Conservation (phyloP, 2,113 vertebrate species). For the Petrocephalus microphthalmus region DNA sequence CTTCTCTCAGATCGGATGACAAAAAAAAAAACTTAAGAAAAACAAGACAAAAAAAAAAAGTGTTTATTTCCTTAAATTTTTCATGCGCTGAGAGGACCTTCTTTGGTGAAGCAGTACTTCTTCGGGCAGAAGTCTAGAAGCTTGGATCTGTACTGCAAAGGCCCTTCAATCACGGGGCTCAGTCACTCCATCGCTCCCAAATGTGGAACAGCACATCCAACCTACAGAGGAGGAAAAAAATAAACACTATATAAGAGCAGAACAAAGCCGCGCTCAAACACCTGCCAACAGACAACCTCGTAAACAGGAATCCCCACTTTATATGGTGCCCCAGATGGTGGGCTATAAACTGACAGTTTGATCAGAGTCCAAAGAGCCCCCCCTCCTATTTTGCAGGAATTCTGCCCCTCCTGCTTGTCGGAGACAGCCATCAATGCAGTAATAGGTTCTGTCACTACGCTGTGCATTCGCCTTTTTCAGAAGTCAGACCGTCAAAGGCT, state of each 20-base stretch:
- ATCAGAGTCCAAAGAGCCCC: background rate
- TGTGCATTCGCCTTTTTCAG: background rate
- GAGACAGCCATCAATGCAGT: background rate
- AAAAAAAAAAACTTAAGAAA: background rate
- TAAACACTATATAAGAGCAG: background rate
- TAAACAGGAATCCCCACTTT: background rate
- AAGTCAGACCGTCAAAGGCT: background rate
- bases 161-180: background rate
- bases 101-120: background rate
- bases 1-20: background rate
- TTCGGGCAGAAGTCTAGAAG: background rate
- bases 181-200: slow-evolving; percentile 6
- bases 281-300: background rate
- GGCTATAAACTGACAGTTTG: background rate
- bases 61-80: background rate
- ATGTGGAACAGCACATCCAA: background rate
- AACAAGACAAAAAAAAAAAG: background rate
- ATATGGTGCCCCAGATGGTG: background rate
- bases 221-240: slow-evolving; percentile 7
- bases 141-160: background rate
- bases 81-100: slow-evolving; percentile 3
- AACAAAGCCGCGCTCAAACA: background rate
- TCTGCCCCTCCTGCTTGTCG: background rate
- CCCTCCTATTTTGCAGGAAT: background rate
- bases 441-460: background rate